Evolutionary conservation across 1,140 invertebrate species (phyloP).

Genomic region (Scaptomyza graminum): DNA sequence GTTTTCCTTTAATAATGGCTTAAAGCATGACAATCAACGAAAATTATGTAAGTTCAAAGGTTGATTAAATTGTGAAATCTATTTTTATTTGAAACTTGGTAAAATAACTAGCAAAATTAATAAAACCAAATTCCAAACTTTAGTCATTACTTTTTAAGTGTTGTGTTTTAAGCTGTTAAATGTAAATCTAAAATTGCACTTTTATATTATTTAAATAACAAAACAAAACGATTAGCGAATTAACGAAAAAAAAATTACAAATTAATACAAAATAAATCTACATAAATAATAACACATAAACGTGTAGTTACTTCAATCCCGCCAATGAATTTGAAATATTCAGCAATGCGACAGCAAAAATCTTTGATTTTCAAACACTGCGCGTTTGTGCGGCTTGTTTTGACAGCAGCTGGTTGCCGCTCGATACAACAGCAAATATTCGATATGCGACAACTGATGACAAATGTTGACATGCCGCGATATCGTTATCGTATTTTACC

Average conservation of each 20-base stretch:
- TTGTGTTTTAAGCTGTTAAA: conserved; percentile 65
- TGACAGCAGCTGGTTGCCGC: conserved; percentile 4
- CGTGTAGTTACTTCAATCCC: not conserved
- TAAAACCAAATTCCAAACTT: conserved; percentile 12
- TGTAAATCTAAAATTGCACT: conserved; percentile 36
- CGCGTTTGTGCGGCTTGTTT: not conserved
- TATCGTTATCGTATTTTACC: conserved; percentile 19
- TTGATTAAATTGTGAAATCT: conserved; percentile 35
- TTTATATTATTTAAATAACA: conserved; percentile 62
- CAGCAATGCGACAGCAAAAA: not conserved
- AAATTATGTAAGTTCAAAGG: conserved; percentile 37
- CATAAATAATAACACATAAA: conserved; percentile 5
- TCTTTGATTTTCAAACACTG: not conserved
- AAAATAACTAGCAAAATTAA: conserved; percentile 16
- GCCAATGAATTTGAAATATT: not conserved
- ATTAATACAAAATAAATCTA: conserved; percentile 40
- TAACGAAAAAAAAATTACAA: conserved; percentile 59
- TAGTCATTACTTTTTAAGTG: conserved; percentile 50
- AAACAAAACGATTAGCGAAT: conserved; percentile 51
- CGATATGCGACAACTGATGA: not conserved
- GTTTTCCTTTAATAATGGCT: conserved; percentile 49
- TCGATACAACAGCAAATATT: not conserved
- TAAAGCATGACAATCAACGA: conserved; percentile 78
- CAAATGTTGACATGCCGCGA: not conserved
- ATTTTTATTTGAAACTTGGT: conserved; percentile 9